A percentile compares a stretch with the other conserved stretches of the same genome.
Conservation (phyloP, 2,888 invertebrate genomes). For the Ochropleura plecta region DNA sequence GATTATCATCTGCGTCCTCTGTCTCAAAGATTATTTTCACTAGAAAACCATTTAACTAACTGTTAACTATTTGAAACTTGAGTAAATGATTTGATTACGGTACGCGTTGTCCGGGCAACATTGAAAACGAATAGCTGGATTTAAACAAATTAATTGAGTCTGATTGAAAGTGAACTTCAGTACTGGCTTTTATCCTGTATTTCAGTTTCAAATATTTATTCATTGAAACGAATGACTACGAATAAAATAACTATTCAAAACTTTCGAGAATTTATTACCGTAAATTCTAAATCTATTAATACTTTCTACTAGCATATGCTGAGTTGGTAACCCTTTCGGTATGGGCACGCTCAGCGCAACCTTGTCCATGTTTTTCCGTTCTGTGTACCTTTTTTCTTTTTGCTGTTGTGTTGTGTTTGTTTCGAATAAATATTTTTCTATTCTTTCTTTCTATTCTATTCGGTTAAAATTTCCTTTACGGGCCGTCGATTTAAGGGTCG, state of each 20-base stretch:
- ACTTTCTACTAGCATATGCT: no score
- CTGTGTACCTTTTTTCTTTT: no score
- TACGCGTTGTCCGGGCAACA: not conserved
- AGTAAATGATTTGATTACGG: constrained; percentile 15
- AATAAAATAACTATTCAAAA: constrained; percentile 24
- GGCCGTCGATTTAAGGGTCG: no score
- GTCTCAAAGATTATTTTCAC: not conserved
- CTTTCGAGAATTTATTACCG: not conserved
- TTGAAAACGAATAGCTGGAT: constrained; percentile 14
- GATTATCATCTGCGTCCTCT: not conserved
- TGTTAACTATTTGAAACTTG: constrained; percentile 6
- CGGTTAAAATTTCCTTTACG: no score
- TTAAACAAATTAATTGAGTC: constrained; percentile 27
- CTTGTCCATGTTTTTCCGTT: no score
- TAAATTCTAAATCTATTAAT: not conserved
- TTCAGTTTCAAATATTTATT: constrained; percentile 9
- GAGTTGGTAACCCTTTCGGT: no score
- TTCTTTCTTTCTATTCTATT: no score
- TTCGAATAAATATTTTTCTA: no score
- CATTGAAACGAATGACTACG: constrained; percentile 3
- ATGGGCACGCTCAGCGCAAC: no score
- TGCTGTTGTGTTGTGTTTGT: no score
- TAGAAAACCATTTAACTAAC: constrained; percentile 4
- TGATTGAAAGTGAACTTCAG: constrained; percentile 29
- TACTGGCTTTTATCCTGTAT: constrained; percentile 22